A percentile compares a stretch with the other conserved stretches of the same genome.
phyloP scores from a whole-genome alignment of 2,888 invertebrate genomes.

The Oligia fasciuncula region DNA sequence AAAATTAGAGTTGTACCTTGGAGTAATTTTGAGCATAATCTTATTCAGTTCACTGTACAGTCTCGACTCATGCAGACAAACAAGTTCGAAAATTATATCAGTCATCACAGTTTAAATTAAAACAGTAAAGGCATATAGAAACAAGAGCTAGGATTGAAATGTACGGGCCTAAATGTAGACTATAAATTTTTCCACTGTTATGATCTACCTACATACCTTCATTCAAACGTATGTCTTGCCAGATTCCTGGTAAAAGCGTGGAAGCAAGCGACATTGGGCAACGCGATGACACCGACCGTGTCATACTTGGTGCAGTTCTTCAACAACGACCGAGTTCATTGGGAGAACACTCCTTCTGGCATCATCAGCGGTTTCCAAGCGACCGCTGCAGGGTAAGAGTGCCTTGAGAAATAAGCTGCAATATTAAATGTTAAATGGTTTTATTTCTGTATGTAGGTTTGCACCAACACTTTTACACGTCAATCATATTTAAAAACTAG shows the following conservation, averaged over 20 bases:
- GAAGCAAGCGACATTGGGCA: slow-evolving; percentile 91
- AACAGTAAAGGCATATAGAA: background rate
- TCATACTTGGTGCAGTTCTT: slow-evolving; percentile 90
- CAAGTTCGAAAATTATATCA: background rate
- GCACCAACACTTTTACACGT: slow-evolving; percentile 71
- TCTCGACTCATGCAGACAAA: background rate
- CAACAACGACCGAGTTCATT: slow-evolving; percentile 68
- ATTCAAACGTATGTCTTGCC: slow-evolving; percentile 12
- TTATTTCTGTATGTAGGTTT: too few species aligned
- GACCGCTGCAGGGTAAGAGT: slow-evolving; percentile 91
- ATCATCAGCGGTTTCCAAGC: slow-evolving; percentile 91
- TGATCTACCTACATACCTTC: background rate
- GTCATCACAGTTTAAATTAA: background rate
- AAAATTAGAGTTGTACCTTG: background rate
- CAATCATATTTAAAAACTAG: too few species aligned
- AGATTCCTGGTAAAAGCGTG: slow-evolving; percentile 95
- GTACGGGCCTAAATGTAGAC: background rate
- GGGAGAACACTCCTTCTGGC: slow-evolving; percentile 86
- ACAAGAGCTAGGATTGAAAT: background rate
- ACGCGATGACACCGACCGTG: slow-evolving; percentile 92
- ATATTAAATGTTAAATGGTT: background rate
- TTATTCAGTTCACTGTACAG: background rate
- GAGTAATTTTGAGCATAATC: background rate
- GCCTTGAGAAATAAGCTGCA: background rate
- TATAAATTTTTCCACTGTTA: background rate